Conservation (phyloP, 2,797 vertebrate species). For the Spatula clypeata region DNA sequence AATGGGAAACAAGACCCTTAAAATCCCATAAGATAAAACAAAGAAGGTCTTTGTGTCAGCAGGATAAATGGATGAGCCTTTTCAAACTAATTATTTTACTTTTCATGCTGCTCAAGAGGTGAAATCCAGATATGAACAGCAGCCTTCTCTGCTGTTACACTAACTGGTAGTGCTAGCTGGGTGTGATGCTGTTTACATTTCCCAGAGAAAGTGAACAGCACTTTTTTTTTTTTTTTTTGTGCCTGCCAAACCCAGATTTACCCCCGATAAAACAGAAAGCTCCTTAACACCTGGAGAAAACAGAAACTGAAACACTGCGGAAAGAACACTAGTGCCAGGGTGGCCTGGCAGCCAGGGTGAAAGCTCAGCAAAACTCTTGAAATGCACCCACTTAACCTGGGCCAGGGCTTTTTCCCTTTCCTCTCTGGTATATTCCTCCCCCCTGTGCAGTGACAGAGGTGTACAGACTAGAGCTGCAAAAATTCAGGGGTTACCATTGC, state of each 20-base stretch:
- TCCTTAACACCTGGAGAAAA: constrained; percentile 44
- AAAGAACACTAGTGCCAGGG: neutral
- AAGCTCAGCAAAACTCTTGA: neutral
- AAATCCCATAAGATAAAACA: constrained; percentile 37
- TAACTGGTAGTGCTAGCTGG: neutral
- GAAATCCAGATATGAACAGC: neutral
- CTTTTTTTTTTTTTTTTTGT: neutral
- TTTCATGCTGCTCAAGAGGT: neutral
- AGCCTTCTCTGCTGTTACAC: neutral
- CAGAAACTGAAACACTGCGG: constrained; percentile 38
- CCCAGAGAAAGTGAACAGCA: constrained; percentile 50
- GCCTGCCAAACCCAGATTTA: constrained; percentile 48
- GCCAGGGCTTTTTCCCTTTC: neutral
- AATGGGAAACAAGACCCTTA: constrained; percentile 10
- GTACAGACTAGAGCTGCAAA: neutral
- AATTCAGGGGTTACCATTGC: neutral
- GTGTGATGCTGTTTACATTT: constrained; percentile 62
- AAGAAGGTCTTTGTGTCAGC: constrained; percentile 12
- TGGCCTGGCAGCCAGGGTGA: neutral
- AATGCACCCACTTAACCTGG: neutral
- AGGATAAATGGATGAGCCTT: constrained; percentile 35
- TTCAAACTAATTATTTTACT: constrained; percentile 51
- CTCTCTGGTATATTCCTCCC: neutral
- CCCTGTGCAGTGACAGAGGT: fast-evolving
- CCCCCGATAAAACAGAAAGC: constrained; percentile 4